Percentiles rank a stretch among this genome's conserved stretches.
These are phyloP conservation scores for Mirza zaza DNA, from an alignment of 2,113 vertebrate genomes.

Conservation along the genomic window DNA sequence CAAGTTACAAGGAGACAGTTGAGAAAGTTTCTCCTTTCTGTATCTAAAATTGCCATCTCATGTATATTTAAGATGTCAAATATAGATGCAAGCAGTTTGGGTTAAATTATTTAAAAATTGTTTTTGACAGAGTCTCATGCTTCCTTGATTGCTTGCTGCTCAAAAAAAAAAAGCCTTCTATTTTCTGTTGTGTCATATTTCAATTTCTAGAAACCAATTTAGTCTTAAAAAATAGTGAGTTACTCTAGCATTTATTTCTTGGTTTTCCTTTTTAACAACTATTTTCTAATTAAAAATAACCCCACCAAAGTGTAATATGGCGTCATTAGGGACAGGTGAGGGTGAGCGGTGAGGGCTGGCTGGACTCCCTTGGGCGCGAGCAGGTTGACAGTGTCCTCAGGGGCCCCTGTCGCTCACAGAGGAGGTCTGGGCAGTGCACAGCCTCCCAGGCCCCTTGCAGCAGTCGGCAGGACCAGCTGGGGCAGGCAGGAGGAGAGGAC, in stretches of 20 bases:
- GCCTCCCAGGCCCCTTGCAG: fast-evolving
- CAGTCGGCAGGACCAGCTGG: not conserved
- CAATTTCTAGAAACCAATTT: not conserved
- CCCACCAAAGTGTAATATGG: not conserved
- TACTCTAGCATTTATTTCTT: not conserved
- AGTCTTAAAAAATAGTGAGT: not conserved
- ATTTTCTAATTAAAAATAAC: not conserved
- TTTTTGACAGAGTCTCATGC: not conserved
- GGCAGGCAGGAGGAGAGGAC: not conserved
- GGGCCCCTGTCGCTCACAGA: not conserved
- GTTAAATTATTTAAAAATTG: slow-evolving; percentile 9
- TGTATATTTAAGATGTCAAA: not conserved
- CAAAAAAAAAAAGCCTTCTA: not conserved
- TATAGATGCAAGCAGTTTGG: not conserved
- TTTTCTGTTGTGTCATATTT: not conserved
- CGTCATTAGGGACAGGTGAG: not conserved
- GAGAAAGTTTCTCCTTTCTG: not conserved
- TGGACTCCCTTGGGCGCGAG: not conserved
- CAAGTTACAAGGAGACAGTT: not conserved
- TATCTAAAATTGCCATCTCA: not conserved
- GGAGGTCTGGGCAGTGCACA: not conserved
- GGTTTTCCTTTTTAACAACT: not conserved
- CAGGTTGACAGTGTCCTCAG: fast-evolving
- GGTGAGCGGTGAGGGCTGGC: fast-evolving
- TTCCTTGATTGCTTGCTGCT: not conserved